These are phyloP conservation scores for Geotrypetes seraphini DNA, from an alignment of 2,797 vertebrate genomes.

Conservation along the genomic window DNA sequence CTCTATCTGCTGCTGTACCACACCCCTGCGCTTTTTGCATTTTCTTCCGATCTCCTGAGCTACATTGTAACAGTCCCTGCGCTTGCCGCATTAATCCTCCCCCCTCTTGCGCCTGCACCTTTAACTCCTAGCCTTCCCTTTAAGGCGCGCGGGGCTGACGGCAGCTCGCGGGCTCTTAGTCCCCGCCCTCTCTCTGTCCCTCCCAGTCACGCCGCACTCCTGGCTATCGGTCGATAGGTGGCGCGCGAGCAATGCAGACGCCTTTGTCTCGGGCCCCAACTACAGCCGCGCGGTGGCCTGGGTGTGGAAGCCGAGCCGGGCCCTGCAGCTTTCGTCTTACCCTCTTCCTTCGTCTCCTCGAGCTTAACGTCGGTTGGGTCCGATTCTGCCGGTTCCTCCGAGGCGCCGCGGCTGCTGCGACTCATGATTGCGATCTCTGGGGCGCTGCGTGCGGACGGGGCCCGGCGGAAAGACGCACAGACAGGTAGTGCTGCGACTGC, in stretches of 20 bases:
- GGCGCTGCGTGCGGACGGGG: constrained; percentile 1
- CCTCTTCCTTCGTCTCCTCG: constrained; percentile 29
- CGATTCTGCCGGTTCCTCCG: constrained; percentile 19
- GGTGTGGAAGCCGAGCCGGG: constrained; percentile 17
- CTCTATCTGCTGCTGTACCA: too few species aligned
- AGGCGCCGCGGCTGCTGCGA: too few species aligned
- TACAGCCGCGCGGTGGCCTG: constrained; percentile 20
- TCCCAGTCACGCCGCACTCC: too few species aligned
- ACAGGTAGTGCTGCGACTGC: constrained; percentile 28
- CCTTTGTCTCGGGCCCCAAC: constrained; percentile 2
- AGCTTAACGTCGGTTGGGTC: constrained; percentile 28
- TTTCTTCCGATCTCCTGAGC: too few species aligned
- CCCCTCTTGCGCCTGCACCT: too few species aligned
- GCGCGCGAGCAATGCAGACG: too few species aligned
- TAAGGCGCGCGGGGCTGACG: not conserved
- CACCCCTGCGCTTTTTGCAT: too few species aligned
- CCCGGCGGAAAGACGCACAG: constrained; percentile 3
- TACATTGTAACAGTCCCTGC: too few species aligned
- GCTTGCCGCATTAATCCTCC: too few species aligned
- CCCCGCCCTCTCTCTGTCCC: constrained; percentile 25
- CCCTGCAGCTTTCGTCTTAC: constrained; percentile 11
- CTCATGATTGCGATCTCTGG: too few species aligned
- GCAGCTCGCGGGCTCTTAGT: constrained; percentile 49
- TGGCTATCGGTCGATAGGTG: constrained; percentile 5
- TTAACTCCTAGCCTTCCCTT: too few species aligned